Base-by-base conservation (phyloP, 2,797 vertebrate species). In the Sparus aurata region DNA sequence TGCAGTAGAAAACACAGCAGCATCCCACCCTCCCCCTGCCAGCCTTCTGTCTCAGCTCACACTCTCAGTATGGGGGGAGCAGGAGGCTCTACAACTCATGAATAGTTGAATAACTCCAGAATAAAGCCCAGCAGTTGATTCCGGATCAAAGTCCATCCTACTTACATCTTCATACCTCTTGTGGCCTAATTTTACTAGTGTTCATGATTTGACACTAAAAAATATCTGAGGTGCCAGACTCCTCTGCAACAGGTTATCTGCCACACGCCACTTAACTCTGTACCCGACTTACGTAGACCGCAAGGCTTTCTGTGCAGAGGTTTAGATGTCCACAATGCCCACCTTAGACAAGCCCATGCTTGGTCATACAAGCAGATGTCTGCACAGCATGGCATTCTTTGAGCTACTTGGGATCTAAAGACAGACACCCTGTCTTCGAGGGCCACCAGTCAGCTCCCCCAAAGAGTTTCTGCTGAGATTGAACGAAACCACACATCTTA, bases 1-100 rank as follows among this genome's bases (percentile, higher is more conserved):
- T 89, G 88, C 84, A 81, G 89, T 58, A 69, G 83, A 78, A 79
- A 85, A 59, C 87, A 18, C 87, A 89, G 90, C 89, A 80, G 87
- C 38, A 8, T 59, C 74, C 74, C 77, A 79, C 77, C 88, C 87
- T 82, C 89, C 87, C 83, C 83, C 88, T 76, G 85, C 82, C 87
- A 71, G 70, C 91, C 88, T 86, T 87, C 89, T 91, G 90, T 90
- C 85, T 89, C 71, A 60, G 70, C 77, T 87, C 71, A 57, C 47
- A 47, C 74, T 58, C 74, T 70, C 75, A 60, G 80, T 71, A n/a
- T 75, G 79, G 77, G 73, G 73, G 73, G 47, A 78, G 70, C 58
- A 65, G 75, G 76, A 77, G 75, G 68, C 73, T 80, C 69, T 65
- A 80, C 45, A 41, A n/a, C 84, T 84, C 67, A 75, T 88, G 77